Conservation (phyloP, 2,113 vertebrate genomes). For the Sebastes fasciatus region DNA sequence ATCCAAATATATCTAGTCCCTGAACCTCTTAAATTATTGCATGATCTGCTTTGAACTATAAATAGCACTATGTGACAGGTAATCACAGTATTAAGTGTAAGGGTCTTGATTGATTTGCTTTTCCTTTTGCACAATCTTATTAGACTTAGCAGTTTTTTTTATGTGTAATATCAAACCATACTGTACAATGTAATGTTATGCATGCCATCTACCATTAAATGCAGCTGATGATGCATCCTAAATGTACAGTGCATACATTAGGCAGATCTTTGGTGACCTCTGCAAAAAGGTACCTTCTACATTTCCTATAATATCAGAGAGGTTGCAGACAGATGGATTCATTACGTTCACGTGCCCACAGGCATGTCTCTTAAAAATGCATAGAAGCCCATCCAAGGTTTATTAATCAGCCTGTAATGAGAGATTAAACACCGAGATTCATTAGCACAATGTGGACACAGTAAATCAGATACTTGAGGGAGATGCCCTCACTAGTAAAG, state of each 20-base stretch:
- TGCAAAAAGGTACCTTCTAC: constrained; percentile 33
- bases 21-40: background rate
- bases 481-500: constrained; percentile 30
- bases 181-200: too few species aligned
- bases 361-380: constrained; percentile 59
- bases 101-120: constrained; percentile 4
- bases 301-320: constrained; percentile 50
- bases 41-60: background rate
- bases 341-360: constrained; percentile 55
- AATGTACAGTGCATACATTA: constrained; percentile 25
- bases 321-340: constrained; percentile 57
- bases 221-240: too few species aligned
- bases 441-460: constrained; percentile 55
- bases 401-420: constrained; percentile 75
- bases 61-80: background rate
- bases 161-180: background rate
- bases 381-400: constrained; percentile 36
- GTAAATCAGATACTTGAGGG: constrained; percentile 62
- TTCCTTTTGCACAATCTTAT: constrained; percentile 8
- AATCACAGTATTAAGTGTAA: background rate
- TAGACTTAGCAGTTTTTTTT: background rate
- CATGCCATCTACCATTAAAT: too few species aligned
- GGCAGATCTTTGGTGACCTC: constrained; percentile 55
- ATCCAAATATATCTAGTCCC: background rate
- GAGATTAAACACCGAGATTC: constrained; percentile 67